phyloP scores from a whole-genome alignment of 2,888 invertebrate genomes.

The Geophilus truncorum region DNA sequence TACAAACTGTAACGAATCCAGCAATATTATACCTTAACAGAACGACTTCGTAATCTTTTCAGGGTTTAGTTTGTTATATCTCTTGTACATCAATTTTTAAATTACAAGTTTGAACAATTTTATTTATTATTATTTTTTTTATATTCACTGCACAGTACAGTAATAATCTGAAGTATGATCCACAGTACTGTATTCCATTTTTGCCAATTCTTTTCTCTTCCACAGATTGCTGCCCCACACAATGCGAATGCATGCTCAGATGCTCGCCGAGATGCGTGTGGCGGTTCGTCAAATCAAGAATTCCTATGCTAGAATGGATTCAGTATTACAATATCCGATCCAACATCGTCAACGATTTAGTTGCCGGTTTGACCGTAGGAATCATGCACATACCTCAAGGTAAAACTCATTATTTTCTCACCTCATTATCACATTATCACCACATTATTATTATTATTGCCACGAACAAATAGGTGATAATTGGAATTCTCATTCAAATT shows the following conservation, averaged over 20 bases:
- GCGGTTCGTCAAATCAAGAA: constrained; percentile 32
- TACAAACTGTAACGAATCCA: no score
- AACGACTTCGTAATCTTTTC: no score
- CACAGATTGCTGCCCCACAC: constrained; percentile 30
- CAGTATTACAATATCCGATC: constrained; percentile 34
- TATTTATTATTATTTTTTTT: no score
- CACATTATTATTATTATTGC: background rate
- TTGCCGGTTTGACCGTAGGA: constrained; percentile 37
- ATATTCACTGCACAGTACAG: no score
- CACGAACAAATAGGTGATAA: background rate
- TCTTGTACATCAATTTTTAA: no score
- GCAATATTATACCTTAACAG: no score
- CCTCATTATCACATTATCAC: background rate
- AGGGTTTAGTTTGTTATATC: no score
- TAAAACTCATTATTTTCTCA: background rate
- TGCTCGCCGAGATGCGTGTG: constrained; percentile 33
- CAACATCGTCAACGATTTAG: constrained; percentile 35
- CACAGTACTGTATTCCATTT: no score
- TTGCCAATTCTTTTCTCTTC: background rate
- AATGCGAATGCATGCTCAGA: constrained; percentile 33
- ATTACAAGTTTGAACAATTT: no score
- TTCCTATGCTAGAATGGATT: constrained; percentile 37
- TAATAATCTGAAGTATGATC: no score
- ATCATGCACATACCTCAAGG: constrained; percentile 38
- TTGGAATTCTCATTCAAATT: background rate